phyloP scores from a whole-genome alignment of 2,888 invertebrate species.

The Drosophila acutilabella region DNA sequence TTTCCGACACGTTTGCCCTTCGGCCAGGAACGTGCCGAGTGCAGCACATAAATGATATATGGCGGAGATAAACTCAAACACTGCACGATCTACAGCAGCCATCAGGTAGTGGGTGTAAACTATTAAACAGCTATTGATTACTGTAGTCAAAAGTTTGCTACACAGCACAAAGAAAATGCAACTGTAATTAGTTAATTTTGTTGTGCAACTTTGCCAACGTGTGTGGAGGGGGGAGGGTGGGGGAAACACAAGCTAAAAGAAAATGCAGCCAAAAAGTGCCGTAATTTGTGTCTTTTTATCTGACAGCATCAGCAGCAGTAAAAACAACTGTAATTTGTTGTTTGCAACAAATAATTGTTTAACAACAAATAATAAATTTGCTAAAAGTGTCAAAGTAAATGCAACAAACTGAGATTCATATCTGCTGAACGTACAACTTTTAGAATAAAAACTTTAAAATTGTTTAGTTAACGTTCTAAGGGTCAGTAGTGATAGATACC shows the following conservation, averaged over 20 bases:
- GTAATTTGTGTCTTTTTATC: constrained; percentile 60
- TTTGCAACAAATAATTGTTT: constrained; percentile 24
- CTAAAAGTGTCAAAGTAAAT: constrained; percentile 17
- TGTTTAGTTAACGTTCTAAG: background rate
- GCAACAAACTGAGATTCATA: constrained; percentile 7
- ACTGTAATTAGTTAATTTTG: constrained; percentile 13
- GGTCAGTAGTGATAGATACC: no score
- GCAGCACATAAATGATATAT: constrained; percentile 48
- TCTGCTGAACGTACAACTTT: constrained; percentile 23
- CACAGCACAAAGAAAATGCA: constrained; percentile 3
- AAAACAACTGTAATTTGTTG: constrained; percentile 42
- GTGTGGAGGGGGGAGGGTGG: constrained; percentile 37
- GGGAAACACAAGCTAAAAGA: constrained; percentile 26
- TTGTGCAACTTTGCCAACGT: constrained; percentile 52
- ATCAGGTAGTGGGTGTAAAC: constrained; percentile 34
- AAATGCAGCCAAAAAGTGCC: constrained; percentile 55
- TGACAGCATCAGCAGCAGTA: constrained; percentile 29
- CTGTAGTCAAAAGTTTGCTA: constrained; percentile 19
- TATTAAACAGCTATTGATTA: constrained; percentile 48
- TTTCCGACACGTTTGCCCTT: constrained; percentile 56
- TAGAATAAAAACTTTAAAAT: constrained; percentile 17
- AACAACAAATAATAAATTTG: constrained; percentile 42
- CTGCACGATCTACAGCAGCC: constrained; percentile 34
- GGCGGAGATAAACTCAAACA: constrained; percentile 26
- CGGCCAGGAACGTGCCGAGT: constrained; percentile 38